Percentiles rank a stretch among this genome's conserved stretches.
Conservation (phyloP, 30 jellyfish, hydroid and myxozoan species). For the Hydra vulgaris region DNA sequence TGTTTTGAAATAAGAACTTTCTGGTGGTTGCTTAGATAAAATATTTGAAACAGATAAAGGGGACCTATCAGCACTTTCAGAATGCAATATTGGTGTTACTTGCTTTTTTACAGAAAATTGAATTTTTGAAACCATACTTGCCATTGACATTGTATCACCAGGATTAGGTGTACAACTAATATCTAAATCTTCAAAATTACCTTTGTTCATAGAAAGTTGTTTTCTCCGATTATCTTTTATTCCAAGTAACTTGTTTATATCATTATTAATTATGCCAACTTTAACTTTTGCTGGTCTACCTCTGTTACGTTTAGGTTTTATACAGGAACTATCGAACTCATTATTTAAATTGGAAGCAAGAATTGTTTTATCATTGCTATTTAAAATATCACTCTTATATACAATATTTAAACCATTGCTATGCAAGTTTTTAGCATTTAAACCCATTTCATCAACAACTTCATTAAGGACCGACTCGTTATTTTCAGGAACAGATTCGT, state of each 20-base stretch:
- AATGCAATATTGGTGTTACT: background rate
- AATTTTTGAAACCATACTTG: conserved; percentile 86
- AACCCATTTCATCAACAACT: too few species aligned
- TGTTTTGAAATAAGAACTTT: background rate
- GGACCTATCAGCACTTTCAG: background rate
- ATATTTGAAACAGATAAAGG: background rate
- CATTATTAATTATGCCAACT: background rate
- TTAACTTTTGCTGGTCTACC: background rate
- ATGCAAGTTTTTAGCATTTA: too few species aligned
- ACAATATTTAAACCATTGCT: too few species aligned
- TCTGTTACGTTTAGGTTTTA: background rate
- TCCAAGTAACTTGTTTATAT: background rate
- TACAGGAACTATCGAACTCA: background rate
- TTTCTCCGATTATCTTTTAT: background rate
- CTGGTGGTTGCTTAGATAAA: background rate
- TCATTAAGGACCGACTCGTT: too few species aligned
- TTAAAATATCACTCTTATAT: too few species aligned
- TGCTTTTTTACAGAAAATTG: conserved; percentile 64
- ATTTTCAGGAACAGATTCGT: background rate
- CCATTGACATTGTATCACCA: conserved; percentile 17
- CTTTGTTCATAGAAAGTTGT: background rate
- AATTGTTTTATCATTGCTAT: too few species aligned
- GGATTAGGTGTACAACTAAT: conserved; percentile 30
- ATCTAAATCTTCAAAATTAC: background rate
- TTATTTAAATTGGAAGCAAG: background rate